Evolutionary conservation across 2,797 vertebrate genomes (phyloP).

Genomic region (Danionella dracula): DNA sequence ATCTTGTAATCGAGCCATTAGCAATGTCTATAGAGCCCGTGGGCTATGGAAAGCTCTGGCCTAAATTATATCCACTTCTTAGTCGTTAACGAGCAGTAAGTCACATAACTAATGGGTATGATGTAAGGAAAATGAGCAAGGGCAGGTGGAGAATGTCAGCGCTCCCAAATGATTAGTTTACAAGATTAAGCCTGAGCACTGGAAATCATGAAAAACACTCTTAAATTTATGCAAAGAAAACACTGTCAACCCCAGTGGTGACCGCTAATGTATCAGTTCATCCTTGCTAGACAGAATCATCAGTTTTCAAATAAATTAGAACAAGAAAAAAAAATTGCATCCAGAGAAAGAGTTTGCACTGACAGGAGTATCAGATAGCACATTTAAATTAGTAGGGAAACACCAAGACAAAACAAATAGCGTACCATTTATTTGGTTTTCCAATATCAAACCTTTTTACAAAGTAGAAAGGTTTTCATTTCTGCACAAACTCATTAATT

Average conservation of each 20-base stretch:
- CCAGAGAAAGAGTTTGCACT: background rate
- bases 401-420: background rate
- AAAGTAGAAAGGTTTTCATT: no score
- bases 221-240: no score
- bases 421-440: constrained; percentile 26
- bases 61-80: constrained; percentile 2
- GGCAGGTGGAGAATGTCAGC: background rate
- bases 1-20: constrained; percentile 43
- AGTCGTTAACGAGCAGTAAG: background rate
- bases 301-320: background rate
- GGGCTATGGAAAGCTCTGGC: constrained; percentile 12
- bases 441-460: constrained; percentile 2
- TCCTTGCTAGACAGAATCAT: background rate
- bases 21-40: constrained; percentile 6
- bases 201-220: no score
- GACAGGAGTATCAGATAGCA: background rate
- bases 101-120: background rate
- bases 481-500: no score
- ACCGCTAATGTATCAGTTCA: background rate
- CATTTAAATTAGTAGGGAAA: background rate
- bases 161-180: constrained; percentile 1
- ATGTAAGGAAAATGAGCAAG: background rate
- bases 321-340: background rate
- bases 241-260: background rate
- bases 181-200: background rate